Evolutionary conservation across 2,797 vertebrate genomes (phyloP), one percentile per base, ranked within the genome.

Genomic region (Zenarchopterus dispar): DNA sequence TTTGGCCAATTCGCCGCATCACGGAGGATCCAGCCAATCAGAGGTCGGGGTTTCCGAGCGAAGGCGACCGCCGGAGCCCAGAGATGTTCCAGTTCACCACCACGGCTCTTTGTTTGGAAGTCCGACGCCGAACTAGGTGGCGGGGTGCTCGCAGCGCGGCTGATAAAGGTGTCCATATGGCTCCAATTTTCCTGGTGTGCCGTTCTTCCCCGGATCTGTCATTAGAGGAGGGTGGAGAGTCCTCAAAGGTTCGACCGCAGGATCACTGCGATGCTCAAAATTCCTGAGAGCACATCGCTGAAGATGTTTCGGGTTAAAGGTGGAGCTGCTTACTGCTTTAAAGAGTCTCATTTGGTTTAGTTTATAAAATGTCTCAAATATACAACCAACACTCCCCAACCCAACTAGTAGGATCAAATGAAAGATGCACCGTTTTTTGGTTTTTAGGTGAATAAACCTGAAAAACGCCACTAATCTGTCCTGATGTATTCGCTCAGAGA

Each of bases 171-270:
- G 49, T 46, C 55, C 63, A 62, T 62, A 56, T 73, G 70, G 70
- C 18, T 62, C 22, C 52, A 31, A 62, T 73, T 62, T 55, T 56
- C n/a, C 41, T 3, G 0, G 9, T 51, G 49, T 10, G 43, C 48
- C 60, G 58, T 44, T 33, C 54, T 53, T 57, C 22, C 26, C 47
- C 47, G 36, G 53, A 72, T 73, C 73, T 80, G 72, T 72, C 67
- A 71, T 73, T 64, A 78, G 5, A n/a, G 0, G 42, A 76, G 69
- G 69, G 68, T 15, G 70, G 63, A 56, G 75, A 63, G 44, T 18
- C 24, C 10, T 21, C 45, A 15, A 53, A 67, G 42, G n/a, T 59
- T 42, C n/a, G 16, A 78, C 71, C 62, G 28, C 62, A 62, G 31
- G 24, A 41, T 58, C 33, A 31, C 26, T 41, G n/a, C 51, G 53